Base-by-base conservation (phyloP, 1,140 invertebrate species). In the Rhyacophila brunnea region DNA sequence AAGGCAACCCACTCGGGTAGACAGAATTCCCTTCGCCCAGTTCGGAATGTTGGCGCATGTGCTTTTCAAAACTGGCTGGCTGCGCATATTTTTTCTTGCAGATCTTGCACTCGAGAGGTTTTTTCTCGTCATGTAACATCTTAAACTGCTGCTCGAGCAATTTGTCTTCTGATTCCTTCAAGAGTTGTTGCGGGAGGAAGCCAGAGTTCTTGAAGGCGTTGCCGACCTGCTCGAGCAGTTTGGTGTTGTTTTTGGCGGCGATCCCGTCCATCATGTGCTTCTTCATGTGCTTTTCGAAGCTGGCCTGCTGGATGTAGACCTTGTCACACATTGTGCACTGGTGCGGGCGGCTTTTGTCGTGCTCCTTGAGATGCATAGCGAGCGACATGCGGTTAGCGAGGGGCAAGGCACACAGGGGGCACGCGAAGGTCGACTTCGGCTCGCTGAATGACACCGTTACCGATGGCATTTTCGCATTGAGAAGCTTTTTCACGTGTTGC, bases 71-170 rank as follows among this genome's bases (percentile, higher is more conserved):
- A 44, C 62, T 65, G 35, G 62, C 62, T 6, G 62, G 62, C 40
- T 65, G 62, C n/a, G 62, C 62, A 19, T 65, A 65, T 34, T 65
- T 65, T 36, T 65, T 65, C 54, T 56, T 51, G 40, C 62, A 65
- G 28, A 65, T 58, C 11, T 48, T 53, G 20, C 62, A 65, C 42
- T 65, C 62, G 4, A 65, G 50, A 19, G 58, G 62, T 20, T 65
- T 65, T 11, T 48, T 49, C 2, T 44, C 58, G 23, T 28, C 23
- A 28, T 28, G 23, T 28, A 28, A 9, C 23, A 28, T 28, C 9
- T 46, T 13, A 9, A 28, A 28, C 9, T 28, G 23, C 9, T 28
- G 23, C 23, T 28, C 23, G 23, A 28, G 23, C 4, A 28, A 9
- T 9, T 28, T 28, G 38, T 40, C 38, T 5, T 40, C 11, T 11